Conservation (phyloP, 2,797 vertebrate genomes). For the Lutjanus campechanus region DNA sequence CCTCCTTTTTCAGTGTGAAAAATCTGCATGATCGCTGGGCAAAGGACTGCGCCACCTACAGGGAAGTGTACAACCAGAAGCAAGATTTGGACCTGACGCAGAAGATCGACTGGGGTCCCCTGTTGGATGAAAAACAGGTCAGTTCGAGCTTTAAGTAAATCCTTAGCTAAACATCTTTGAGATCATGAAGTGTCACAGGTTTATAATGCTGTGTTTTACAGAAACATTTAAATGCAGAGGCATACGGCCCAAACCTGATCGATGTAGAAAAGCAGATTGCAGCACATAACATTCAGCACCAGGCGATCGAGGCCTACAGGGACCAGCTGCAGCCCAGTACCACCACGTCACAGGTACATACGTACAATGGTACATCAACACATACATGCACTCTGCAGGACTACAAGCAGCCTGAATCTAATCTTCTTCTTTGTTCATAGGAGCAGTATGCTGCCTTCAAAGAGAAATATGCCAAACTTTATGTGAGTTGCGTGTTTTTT, state of each 20-base stretch:
- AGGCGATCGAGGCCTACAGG: slow-evolving; percentile 91
- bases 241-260: slow-evolving; percentile 86
- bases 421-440: slow-evolving; percentile 54
- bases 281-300: slow-evolving; percentile 92
- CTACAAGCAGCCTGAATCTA: not conserved
- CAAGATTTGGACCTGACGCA: slow-evolving; percentile 75
- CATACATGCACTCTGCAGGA: not conserved
- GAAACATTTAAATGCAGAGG: slow-evolving; percentile 76
- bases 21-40: slow-evolving; percentile 91
- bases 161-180: not conserved
- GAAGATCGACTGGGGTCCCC: slow-evolving; percentile 88
- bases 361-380: not conserved
- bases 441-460: slow-evolving; percentile 85
- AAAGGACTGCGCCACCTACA: slow-evolving; percentile 86
- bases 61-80: slow-evolving; percentile 88
- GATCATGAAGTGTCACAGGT: rapidly evolving
- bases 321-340: slow-evolving; percentile 82
- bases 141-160: slow-evolving; percentile 11
- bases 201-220: slow-evolving; percentile 40
- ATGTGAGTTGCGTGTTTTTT: slow-evolving; percentile 83
- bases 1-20: slow-evolving; percentile 84
- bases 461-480: slow-evolving; percentile 87
- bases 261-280: slow-evolving; percentile 95
- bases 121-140: slow-evolving; percentile 92
- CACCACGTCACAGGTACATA: slow-evolving; percentile 63